A percentile compares a stretch with the other conserved stretches of the same genome.
Conservation (phyloP, 35 echinoderm and acorn worm genomes). For the Lytechinus variegatus region DNA sequence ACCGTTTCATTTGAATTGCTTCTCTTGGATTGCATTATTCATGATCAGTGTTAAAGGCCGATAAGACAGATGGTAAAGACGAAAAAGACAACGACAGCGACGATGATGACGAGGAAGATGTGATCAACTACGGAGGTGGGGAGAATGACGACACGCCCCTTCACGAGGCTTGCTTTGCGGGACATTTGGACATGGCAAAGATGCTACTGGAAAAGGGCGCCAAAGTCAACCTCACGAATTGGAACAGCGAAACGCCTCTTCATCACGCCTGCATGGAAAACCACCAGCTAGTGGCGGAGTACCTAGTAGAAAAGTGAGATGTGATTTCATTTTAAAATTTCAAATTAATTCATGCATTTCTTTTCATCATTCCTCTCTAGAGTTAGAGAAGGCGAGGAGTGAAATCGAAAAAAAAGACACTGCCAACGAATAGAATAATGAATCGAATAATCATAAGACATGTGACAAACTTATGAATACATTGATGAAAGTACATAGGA, state of each 20-base stretch:
- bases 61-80: constrained; percentile 37
- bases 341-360: too few species aligned
- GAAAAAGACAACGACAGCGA: constrained; percentile 12
- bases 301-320: constrained; percentile 74
- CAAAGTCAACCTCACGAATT: constrained; percentile 66
- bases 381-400: too few species aligned
- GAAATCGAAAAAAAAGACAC: too few species aligned
- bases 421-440: too few species aligned
- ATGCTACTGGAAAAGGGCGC: constrained; percentile 67
- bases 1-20: not conserved
- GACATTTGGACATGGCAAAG: constrained; percentile 79
- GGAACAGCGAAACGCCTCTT: constrained; percentile 69
- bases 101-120: not conserved
- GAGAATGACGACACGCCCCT: constrained; percentile 78
- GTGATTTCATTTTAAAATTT: too few species aligned
- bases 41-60: constrained; percentile 69
- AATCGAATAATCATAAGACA: too few species aligned
- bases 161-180: constrained; percentile 68
- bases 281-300: constrained; percentile 79
- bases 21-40: not conserved
- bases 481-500: too few species aligned
- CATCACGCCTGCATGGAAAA: constrained; percentile 80
- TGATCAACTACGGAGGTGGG: not conserved
- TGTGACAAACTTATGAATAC: too few species aligned
- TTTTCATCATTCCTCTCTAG: too few species aligned